A percentile compares a stretch with the other conserved stretches of the same genome.
Evolutionary conservation across 1,140 invertebrate species (phyloP).

Genomic region (Heliothis virescens): DNA sequence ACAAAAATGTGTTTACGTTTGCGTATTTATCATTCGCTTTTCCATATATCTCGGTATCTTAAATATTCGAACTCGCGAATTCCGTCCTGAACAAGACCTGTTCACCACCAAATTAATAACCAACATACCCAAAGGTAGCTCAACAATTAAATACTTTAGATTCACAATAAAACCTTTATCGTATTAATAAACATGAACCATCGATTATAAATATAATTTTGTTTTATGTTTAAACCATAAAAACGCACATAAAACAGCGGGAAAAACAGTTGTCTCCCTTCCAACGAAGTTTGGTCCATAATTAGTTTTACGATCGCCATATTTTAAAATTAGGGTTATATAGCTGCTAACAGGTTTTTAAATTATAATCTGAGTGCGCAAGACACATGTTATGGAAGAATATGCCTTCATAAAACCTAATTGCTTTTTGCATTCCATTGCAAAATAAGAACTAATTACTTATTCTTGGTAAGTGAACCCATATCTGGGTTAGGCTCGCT

Average conservation of each 20-base stretch:
- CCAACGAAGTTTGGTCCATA: not conserved
- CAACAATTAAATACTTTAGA: not conserved
- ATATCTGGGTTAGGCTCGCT: too few species aligned
- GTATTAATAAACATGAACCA: conserved; percentile 5
- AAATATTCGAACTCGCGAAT: too few species aligned
- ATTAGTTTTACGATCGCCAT: conserved; percentile 18
- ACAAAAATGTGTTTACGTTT: too few species aligned
- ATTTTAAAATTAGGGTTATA: conserved; percentile 12
- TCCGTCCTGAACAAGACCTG: not conserved
- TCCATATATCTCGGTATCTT: too few species aligned
- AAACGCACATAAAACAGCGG: conserved; percentile 1
- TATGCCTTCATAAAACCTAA: not conserved
- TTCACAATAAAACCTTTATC: conserved; percentile 3
- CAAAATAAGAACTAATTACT: too few species aligned
- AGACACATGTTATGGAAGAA: not conserved
- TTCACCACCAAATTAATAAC: not conserved
- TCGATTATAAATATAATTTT: conserved; percentile 36
- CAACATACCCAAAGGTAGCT: not conserved
- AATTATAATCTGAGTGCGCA: not conserved
- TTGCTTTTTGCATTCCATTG: too few species aligned
- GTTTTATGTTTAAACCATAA: conserved; percentile 12
- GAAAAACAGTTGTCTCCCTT: conserved; percentile 21
- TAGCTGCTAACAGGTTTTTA: conserved; percentile 1
- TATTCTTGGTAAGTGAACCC: too few species aligned
- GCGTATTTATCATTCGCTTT: too few species aligned